A percentile compares a stretch with the other conserved stretches of the same genome.
phyloP scores from a whole-genome alignment of 2,888 invertebrate genomes.

The Coenonympha glycerion region DNA sequence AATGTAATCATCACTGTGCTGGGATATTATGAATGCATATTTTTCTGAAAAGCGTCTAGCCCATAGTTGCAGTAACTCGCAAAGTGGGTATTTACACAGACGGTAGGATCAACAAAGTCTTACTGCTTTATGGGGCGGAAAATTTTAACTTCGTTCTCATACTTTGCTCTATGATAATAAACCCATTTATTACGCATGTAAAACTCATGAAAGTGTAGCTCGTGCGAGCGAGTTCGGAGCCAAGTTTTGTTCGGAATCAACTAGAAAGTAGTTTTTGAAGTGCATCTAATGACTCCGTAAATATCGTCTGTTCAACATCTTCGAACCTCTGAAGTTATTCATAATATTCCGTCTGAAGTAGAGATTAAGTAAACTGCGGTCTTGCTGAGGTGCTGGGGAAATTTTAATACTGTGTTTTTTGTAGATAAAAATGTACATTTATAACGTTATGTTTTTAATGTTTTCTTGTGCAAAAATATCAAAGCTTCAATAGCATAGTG shows the following conservation, averaged over 20 bases:
- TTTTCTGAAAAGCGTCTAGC: constrained; percentile 16
- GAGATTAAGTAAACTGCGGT: constrained; percentile 7
- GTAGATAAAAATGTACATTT: not conserved
- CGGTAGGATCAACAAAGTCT: constrained; percentile 47
- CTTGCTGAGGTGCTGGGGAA: not conserved
- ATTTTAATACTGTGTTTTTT: too few species aligned
- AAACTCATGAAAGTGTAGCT: constrained; percentile 41
- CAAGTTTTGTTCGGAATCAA: constrained; percentile 42
- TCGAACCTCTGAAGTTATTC: constrained; percentile 15
- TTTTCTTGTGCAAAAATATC: not conserved
- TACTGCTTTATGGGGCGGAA: constrained; percentile 50
- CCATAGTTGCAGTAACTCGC: constrained; percentile 21
- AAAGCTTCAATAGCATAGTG: not conserved
- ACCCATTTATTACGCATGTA: constrained; percentile 57
- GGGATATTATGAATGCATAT: constrained; percentile 19
- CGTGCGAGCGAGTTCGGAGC: constrained; percentile 23
- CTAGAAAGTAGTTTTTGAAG: constrained; percentile 21
- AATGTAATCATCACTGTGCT: constrained; percentile 3
- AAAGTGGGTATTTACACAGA: constrained; percentile 38
- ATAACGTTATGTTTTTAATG: not conserved
- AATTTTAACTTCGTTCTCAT: constrained; percentile 48
- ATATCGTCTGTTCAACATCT: constrained; percentile 11
- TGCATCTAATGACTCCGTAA: constrained; percentile 21
- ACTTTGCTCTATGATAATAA: constrained; percentile 53
- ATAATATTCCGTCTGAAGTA: constrained; percentile 15